These are phyloP conservation scores for Drosophila suzukii DNA, from an alignment of 1,140 invertebrate genomes.

Conservation along the genomic window DNA sequence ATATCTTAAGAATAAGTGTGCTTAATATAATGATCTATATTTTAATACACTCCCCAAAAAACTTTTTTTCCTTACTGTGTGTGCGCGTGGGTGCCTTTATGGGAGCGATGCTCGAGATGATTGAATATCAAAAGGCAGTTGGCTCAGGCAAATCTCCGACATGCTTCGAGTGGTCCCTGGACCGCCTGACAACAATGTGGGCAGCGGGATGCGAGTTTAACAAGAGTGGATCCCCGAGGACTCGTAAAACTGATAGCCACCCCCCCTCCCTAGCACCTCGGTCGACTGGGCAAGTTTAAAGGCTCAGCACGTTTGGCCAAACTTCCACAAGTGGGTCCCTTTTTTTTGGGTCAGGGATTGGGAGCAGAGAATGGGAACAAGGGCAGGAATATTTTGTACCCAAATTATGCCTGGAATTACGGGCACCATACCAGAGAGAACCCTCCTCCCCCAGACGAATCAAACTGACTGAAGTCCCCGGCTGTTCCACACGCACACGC, in stretches of 20 bases:
- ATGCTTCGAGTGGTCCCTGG: conserved; percentile 52
- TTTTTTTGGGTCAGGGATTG: conserved; percentile 11
- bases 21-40: too few relatives aligned
- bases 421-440: background rate
- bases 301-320: conserved; percentile 71
- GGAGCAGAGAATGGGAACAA: conserved; percentile 15
- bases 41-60: background rate
- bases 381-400: conserved; percentile 68
- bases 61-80: conserved; percentile 4
- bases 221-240: conserved; percentile 72
- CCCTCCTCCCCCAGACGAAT: conserved; percentile 1
- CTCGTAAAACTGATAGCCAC: conserved; percentile 78
- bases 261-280: background rate
- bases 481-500: conserved; percentile 65
- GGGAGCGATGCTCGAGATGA: conserved; percentile 61
- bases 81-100: conserved; percentile 31
- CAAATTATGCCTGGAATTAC: conserved; percentile 77
- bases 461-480: conserved; percentile 25
- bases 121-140: conserved; percentile 82
- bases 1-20: too few relatives aligned
- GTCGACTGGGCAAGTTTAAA: conserved; percentile 54
- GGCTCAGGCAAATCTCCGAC: conserved; percentile 73
- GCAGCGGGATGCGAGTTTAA: conserved; percentile 61
- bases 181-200: conserved; percentile 30
- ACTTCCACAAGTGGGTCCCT: conserved; percentile 68